A percentile compares a stretch with the other conserved stretches of the same genome.
Evolutionary conservation across 2,113 vertebrate species (phyloP).

Genomic region (Paramisgurnus dabryanus): DNA sequence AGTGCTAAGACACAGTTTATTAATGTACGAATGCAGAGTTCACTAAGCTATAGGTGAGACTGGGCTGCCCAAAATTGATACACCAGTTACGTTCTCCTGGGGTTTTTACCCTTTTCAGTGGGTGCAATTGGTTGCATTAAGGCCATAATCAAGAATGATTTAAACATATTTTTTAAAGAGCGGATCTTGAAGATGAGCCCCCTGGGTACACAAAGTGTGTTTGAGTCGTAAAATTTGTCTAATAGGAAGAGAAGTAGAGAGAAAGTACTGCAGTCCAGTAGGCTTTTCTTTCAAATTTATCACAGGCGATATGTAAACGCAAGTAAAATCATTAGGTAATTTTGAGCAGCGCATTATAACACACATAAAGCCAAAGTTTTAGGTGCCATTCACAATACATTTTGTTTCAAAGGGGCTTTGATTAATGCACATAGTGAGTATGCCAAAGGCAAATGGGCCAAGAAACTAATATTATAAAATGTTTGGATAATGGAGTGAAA

Average conservation of each 20-base stretch:
- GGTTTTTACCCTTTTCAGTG: conserved; percentile 21
- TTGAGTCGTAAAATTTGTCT: conserved; percentile 29
- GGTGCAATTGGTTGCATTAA: conserved; percentile 39
- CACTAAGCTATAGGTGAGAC: not conserved
- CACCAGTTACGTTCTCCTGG: conserved; percentile 11
- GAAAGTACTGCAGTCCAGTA: not conserved
- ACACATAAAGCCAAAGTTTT: not conserved
- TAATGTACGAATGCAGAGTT: conserved; percentile 1
- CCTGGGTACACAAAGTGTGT: conserved; percentile 17
- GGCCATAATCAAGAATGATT: conserved; percentile 44
- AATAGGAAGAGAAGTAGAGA: not conserved
- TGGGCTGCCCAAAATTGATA: conserved; percentile 1
- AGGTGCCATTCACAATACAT: too few relatives aligned
- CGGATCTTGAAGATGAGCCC: conserved; percentile 6
- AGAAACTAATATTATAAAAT: too few relatives aligned
- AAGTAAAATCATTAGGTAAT: not conserved
- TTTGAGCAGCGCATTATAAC: not conserved
- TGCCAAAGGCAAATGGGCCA: too few relatives aligned
- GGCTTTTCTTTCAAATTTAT: not conserved
- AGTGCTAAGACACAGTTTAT: not conserved
- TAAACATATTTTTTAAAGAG: conserved; percentile 37
- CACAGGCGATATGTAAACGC: conserved; percentile 6
- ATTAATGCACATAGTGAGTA: too few relatives aligned
- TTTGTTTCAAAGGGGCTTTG: too few relatives aligned
- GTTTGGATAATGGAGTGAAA: too few relatives aligned